phyloP scores from a whole-genome alignment of 35 echinoderm and acorn worm genomes.

The Eucidaris tribuloides region DNA sequence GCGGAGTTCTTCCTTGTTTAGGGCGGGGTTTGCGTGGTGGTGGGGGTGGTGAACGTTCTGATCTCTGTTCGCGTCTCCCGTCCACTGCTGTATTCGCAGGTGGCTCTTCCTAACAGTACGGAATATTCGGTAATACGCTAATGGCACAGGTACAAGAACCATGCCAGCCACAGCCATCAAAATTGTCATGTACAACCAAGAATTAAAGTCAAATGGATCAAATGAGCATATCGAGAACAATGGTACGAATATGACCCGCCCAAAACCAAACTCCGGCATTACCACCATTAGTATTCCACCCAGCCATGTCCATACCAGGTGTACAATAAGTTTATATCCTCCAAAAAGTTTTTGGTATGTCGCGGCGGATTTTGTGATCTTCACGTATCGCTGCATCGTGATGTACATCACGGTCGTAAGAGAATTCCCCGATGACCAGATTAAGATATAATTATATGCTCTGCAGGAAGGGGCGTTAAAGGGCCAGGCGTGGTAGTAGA shows the following conservation, averaged over 20 bases:
- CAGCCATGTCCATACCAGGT: neutral
- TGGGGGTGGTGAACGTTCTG: neutral
- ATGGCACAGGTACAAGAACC: slow-evolving; percentile 34
- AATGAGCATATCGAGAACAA: slow-evolving; percentile 12
- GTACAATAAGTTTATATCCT: neutral
- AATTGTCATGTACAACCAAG: slow-evolving; percentile 35
- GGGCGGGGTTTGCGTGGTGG: neutral
- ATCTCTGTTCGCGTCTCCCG: neutral
- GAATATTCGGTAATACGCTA: slow-evolving; percentile 65
- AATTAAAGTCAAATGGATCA: slow-evolving; percentile 20
- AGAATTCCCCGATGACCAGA: neutral
- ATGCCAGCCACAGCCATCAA: neutral
- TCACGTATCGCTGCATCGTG: neutral
- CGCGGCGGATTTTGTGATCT: neutral
- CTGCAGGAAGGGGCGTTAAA: neutral
- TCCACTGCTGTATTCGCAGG: slow-evolving; percentile 2
- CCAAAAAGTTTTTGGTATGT: neutral
- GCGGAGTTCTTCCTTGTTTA: slow-evolving; percentile 42
- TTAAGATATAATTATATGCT: neutral
- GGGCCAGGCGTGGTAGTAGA: slow-evolving; percentile 2
- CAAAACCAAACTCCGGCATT: slow-evolving; percentile 43
- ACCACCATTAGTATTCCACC: neutral
- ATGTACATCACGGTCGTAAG: neutral
- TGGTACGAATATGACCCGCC: slow-evolving; percentile 2
- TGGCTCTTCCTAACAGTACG: slow-evolving; percentile 5